Evolutionary conservation across 2,888 invertebrate species (phyloP), one percentile per base, ranked within the genome.

Genomic region (Steinernema scapterisci): DNA sequence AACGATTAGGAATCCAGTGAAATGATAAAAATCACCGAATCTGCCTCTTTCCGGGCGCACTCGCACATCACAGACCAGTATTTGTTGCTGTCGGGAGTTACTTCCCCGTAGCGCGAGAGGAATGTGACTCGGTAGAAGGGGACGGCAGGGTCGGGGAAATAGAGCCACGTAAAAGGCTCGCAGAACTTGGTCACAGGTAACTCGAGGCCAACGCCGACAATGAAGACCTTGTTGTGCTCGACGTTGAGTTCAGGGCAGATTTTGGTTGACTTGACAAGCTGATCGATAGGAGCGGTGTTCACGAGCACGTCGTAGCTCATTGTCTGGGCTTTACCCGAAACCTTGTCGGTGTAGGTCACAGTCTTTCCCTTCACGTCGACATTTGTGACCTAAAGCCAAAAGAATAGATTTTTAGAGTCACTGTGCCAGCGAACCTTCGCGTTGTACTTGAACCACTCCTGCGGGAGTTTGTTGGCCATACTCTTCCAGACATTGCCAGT

Each of bases 1-100:
- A 11, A 23, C 70, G 9, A 38, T 16, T 1, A 52, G 3, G 19
- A 38, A 45, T 21, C 23, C n/a, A 19, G 48, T 7, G 72, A 51
- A 9, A 11, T 19, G 72, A 0, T 7, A 52, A 43, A 21, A 5
- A 21, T 56, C 16, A 72, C 31, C 75, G 81, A 79, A 74, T 86
- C 86, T 75, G 82, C 83, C 25, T 81, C 80, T 11, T 81, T 80
- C n/a, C 84, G 71, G 7, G 86, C 85, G 54, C 86, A 86, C 74
- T 86, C 86, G 75, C 85, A 85, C 86, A 86, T 86, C 19, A 86
- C 82, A n/a, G 86, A 86, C 86, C 86, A 86, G 74, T 86, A 86
- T 75, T 86, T 84, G 56, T 77, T 80, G 46, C 75, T 76, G 76
- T 86, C 84, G 7, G 86, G 86, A 19, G 86, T 86, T 13, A 84